Percentiles rank a stretch among this genome's conserved stretches.
Evolutionary conservation across 2,888 invertebrate species (phyloP).

Genomic region (Leistus spinibarbis): DNA sequence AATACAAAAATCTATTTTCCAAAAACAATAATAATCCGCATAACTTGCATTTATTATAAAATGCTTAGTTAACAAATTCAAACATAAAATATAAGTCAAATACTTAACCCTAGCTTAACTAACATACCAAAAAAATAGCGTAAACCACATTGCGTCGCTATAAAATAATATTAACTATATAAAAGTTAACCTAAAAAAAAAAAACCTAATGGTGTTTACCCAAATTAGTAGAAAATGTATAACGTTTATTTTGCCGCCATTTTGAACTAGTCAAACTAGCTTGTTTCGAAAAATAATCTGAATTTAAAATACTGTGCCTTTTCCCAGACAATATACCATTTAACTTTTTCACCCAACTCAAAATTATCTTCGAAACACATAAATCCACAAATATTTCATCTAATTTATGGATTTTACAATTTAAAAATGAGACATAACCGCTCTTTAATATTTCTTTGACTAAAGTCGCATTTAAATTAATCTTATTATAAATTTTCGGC

Average conservation of each 20-base stretch:
- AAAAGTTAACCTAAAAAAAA: too few relatives aligned
- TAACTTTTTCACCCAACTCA: background rate
- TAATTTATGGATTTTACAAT: background rate
- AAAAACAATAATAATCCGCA: too few relatives aligned
- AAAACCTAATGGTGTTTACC: too few relatives aligned
- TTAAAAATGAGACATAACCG: background rate
- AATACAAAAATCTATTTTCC: too few relatives aligned
- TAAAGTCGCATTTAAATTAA: conserved; percentile 6
- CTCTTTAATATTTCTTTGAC: background rate
- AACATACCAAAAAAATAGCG: background rate
- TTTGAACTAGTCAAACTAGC: background rate
- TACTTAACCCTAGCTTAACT: background rate
- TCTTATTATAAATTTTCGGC: conserved; percentile 10
- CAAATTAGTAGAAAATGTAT: too few relatives aligned
- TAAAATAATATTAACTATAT: too few relatives aligned
- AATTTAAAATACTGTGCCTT: background rate
- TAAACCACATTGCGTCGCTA: too few relatives aligned
- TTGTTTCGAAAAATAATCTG: background rate
- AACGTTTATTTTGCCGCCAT: background rate
- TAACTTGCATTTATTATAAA: too few relatives aligned
- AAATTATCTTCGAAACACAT: background rate
- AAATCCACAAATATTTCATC: background rate
- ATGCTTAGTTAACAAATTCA: too few relatives aligned
- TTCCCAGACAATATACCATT: background rate
- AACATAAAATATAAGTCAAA: too few relatives aligned